A percentile compares a stretch with the other conserved stretches of the same genome.
Conservation (phyloP, 2,113 vertebrate species). For the Prochilodus magdalenae region DNA sequence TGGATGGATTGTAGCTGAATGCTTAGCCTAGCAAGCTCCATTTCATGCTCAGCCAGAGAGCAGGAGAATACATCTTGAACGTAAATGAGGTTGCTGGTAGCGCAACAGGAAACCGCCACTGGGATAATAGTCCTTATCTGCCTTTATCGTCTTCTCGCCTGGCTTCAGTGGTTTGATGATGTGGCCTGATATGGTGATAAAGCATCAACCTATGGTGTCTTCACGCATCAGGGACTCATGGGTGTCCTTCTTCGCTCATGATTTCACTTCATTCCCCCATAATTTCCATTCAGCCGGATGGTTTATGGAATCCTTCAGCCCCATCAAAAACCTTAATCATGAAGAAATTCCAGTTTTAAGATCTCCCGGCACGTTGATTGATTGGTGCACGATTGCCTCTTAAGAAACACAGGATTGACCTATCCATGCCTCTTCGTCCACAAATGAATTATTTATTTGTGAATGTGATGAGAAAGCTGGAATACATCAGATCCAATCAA, state of each 20-base stretch:
- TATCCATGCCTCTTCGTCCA: no score
- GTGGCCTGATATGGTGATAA: slow-evolving; percentile 29
- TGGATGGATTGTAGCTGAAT: slow-evolving; percentile 55
- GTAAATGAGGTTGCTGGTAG: slow-evolving; percentile 57
- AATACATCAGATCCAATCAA: no score
- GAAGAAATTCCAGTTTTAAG: not conserved
- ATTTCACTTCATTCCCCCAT: slow-evolving; percentile 22
- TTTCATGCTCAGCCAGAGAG: slow-evolving; percentile 70
- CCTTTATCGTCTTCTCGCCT: slow-evolving; percentile 51
- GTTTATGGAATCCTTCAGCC: not conserved
- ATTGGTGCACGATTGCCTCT: no score
- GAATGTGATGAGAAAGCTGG: no score
- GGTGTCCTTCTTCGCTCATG: not conserved
- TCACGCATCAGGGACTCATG: not conserved
- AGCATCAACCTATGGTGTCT: slow-evolving; percentile 15
- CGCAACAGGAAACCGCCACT: slow-evolving; percentile 41
- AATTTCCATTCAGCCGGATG: not conserved
- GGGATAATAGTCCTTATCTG: slow-evolving; percentile 58
- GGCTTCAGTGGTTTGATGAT: slow-evolving; percentile 44
- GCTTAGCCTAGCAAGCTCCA: slow-evolving; percentile 68
- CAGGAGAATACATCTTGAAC: slow-evolving; percentile 64
- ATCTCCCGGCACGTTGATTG: not conserved
- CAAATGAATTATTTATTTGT: no score
- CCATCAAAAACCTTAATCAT: not conserved
- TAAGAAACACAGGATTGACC: no score